Conservation (phyloP, 2,888 invertebrate genomes). For the Leptinotarsa peninsularis region DNA sequence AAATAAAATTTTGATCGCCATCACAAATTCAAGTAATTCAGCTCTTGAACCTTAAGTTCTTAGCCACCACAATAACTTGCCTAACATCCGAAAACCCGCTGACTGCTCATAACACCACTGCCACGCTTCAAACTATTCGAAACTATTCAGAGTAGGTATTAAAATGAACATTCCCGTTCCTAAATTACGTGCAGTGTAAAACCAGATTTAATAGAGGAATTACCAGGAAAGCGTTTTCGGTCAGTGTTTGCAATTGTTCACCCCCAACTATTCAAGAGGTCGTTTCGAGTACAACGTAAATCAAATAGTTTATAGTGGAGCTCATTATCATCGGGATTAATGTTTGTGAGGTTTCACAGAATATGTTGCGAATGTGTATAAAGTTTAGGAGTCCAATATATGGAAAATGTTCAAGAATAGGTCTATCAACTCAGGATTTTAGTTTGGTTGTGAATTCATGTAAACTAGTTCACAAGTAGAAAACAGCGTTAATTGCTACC, state of each 20-base stretch:
- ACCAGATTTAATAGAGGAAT: slow-evolving; percentile 25
- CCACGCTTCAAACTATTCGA: slow-evolving; percentile 19
- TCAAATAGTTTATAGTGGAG: slow-evolving; percentile 12
- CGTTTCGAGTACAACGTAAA: neutral
- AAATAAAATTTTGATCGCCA: too few relatives aligned
- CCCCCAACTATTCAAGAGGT: slow-evolving; percentile 15
- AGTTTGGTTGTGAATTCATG: neutral
- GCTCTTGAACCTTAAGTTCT: neutral
- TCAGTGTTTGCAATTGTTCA: slow-evolving; percentile 1
- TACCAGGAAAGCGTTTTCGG: slow-evolving; percentile 24
- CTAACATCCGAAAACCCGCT: neutral
- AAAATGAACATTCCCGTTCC: slow-evolving; percentile 20
- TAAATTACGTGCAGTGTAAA: slow-evolving; percentile 4
- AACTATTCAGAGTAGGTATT: slow-evolving; percentile 22
- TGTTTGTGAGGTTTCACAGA: neutral
- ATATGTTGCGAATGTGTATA: slow-evolving; percentile 21
- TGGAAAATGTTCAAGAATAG: neutral
- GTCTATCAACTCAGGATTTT: neutral
- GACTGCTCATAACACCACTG: neutral
- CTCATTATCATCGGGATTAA: neutral
- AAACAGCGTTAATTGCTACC: too few relatives aligned
- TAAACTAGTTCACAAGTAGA: too few relatives aligned
- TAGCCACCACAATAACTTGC: neutral
- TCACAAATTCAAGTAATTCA: neutral
- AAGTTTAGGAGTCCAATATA: slow-evolving; percentile 4